A percentile compares a stretch with the other conserved stretches of the same genome.
Evolutionary conservation across 2,797 vertebrate species (phyloP).

Genomic region (Anguilla anguilla): DNA sequence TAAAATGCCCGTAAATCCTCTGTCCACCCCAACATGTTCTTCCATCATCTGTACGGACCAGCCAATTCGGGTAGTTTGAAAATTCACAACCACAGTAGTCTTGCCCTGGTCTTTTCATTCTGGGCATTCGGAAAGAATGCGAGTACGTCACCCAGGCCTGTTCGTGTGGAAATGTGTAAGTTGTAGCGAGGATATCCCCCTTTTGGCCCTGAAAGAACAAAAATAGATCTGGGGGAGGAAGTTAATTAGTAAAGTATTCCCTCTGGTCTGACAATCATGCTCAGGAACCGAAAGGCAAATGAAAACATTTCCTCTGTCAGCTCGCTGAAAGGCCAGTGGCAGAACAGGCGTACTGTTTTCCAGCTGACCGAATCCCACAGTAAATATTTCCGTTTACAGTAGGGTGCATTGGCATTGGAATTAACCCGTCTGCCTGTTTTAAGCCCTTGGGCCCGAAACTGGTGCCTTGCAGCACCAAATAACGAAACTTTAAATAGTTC

Average conservation of each 20-base stretch:
- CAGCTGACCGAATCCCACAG: constrained; percentile 7
- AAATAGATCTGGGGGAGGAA: constrained; percentile 27
- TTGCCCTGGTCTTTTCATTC: neutral
- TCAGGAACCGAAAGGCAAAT: constrained; percentile 35
- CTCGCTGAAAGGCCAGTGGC: neutral
- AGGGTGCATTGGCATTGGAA: neutral
- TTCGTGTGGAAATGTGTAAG: neutral
- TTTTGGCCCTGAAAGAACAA: constrained; percentile 28
- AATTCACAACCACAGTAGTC: neutral
- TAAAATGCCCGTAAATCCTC: neutral
- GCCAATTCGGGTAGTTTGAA: neutral
- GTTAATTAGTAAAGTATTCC: constrained; percentile 34
- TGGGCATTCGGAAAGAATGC: neutral
- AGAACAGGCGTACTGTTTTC: constrained; percentile 34
- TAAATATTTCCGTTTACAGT: neutral
- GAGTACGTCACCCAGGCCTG: neutral
- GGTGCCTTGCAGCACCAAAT: too few relatives aligned
- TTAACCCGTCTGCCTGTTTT: neutral
- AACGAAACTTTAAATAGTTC: too few relatives aligned
- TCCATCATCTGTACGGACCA: neutral
- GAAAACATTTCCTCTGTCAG: constrained; percentile 37
- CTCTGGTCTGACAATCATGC: constrained; percentile 28
- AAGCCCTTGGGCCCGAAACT: too few relatives aligned
- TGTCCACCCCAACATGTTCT: neutral
- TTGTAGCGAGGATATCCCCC: constrained; percentile 10